phyloP scores from a whole-genome alignment of 2,797 vertebrate genomes.

The Labroides dimidiatus region DNA sequence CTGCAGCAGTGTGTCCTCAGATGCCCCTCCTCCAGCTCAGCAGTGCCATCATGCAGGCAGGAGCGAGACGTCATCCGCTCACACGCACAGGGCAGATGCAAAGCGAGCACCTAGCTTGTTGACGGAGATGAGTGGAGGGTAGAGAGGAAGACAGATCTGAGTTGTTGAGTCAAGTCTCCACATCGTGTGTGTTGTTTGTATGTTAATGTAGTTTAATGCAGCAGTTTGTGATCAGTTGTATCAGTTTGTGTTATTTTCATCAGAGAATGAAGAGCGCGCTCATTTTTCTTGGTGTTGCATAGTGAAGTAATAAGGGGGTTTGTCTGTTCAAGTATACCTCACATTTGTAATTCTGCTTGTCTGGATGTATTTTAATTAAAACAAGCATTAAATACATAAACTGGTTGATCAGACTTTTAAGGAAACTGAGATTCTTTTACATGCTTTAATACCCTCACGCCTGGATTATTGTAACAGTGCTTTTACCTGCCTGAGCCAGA shows the following conservation, averaged over 20 bases:
- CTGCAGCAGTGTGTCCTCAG: conserved; percentile 71
- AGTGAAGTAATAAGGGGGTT: too few species aligned
- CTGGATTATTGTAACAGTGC: too few species aligned
- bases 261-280: too few species aligned
- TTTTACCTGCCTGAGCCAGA: too few species aligned
- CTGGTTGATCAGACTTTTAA: too few species aligned
- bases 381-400: too few species aligned
- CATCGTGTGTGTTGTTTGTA: not conserved
- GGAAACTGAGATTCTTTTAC: too few species aligned
- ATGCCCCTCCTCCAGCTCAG: conserved; percentile 52
- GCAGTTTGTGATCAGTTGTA: not conserved
- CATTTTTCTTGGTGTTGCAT: not conserved
- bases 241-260: not conserved
- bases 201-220: not conserved
- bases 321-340: too few species aligned
- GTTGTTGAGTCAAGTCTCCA: too few species aligned
- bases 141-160: not conserved
- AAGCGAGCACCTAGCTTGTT: not conserved
- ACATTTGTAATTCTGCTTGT: too few species aligned
- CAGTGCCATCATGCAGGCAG: conserved; percentile 33
- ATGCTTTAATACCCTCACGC: too few species aligned
- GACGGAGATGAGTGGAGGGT: not conserved
- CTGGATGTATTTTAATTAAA: too few species aligned
- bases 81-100: conserved; percentile 10
- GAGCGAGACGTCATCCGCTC: conserved; percentile 12